Base-by-base conservation (phyloP, 1,140 invertebrate species). In the Drosophila saltans region DNA sequence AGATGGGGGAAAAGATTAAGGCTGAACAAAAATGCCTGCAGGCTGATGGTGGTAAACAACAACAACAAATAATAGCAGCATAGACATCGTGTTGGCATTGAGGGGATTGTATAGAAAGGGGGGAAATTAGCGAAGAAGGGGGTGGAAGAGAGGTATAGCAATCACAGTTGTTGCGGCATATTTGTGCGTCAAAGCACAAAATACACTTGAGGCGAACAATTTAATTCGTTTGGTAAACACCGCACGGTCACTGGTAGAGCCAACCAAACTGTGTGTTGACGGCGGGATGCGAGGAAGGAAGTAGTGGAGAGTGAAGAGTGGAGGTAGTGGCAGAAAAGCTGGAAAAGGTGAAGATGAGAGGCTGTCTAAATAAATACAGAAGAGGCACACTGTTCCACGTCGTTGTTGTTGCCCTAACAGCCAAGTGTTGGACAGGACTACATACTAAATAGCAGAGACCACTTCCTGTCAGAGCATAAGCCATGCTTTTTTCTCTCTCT, bases 211-310 rank as follows among this genome's bases (percentile, higher is more conserved):
- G 84, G 84, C 80, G 80, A 89, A 89, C 84, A 89, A 81, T 89
- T 90, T 89, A 89, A 89, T 89, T 81, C 80, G 85, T 84, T 90
- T 89, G 78, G 80, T 78, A 89, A 89, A 89, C 84, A 89, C 78
- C 64, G 72, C 84, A 81, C 80, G 84, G 64, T 41, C 55, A 65
- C 8, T 16, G 45, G 45, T 48, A 36, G 33, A 36, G 33, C 3
- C 3, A 6, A 36, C 33, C 3, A 6, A 36, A 36, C 33, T 7
- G 33, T 36, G 45, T 21, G 45, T 2, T 8, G 1, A 48, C 2
- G 45, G 9, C 2, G 45, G n/a, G 21, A 36, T 36, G 45, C 1
- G 45, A 52, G 41, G 45, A 5, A 39, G 58, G 45, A 36, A 36
- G 33, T 36, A 36, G 33, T 36, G 59, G 16, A 16, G 16, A 16